Evolutionary conservation across 1,140 invertebrate species (phyloP), one percentile per base, ranked within the genome.

Genomic region (Whitmania pigra): DNA sequence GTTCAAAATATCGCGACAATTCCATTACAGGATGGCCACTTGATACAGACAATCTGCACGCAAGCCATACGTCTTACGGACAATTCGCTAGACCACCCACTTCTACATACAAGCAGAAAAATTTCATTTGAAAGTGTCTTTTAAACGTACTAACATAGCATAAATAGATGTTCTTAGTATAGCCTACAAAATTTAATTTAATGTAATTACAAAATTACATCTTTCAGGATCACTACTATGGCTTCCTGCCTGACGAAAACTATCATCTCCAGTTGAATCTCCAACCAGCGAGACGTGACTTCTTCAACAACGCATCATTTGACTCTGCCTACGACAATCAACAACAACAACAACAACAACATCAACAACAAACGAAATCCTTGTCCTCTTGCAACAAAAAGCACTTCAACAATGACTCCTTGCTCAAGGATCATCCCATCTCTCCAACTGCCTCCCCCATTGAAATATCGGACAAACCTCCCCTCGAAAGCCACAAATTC

Each of bases 1-100:
- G 29, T 63, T 63, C 22, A 63, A 63, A 63, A 63, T 63, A 63
- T 63, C 57, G 57, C 57, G 57, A 63, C 57, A 63, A 63, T 63
- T 63, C 57, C 57, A 63, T 63, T 63, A 63, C 57, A 63, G 57
- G 22, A 31, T 63, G 29, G 57, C 22, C 57, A 63, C 57, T 25
- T 63, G 57, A 63, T 63, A 63, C 57, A 63, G 57, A 63, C 57
- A 63, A 63, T 31, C 22, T 22, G 57, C 57, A 63, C 57, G 57
- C 57, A 63, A 63, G 43, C 43, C 43, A 49, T 49, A 49, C 43
- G 43, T 49, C 43, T 49, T 49, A 49, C 43, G 43, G 43, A 49
- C 43, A 49, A 49, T 49, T 49, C 11, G 43, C 9, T 49, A 17
- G 43, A 49, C 2, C 43, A 49, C 43, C 9, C 43, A 17, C 43